Conservation (phyloP, 1,140 invertebrate genomes). For the Tetramorium simillimum region DNA sequence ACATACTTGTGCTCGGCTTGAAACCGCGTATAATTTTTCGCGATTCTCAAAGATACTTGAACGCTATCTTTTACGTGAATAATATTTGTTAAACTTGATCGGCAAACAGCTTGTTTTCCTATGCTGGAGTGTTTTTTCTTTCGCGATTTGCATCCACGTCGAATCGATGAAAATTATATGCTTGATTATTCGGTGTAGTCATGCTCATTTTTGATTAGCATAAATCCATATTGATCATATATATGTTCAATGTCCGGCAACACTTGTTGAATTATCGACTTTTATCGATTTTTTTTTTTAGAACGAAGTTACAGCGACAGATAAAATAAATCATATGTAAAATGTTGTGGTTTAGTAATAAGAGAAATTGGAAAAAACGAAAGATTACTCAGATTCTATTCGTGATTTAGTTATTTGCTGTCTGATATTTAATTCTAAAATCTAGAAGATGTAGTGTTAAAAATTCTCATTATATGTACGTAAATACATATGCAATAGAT, state of each 20-base stretch:
- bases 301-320: background rate
- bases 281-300: background rate
- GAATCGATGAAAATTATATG: background rate
- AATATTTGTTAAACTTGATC: conserved; percentile 2
- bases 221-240: background rate
- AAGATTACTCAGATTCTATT: background rate
- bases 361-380: background rate
- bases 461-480: background rate
- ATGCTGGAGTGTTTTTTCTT: background rate
- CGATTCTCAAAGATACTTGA: background rate
- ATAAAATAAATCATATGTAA: background rate
- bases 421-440: background rate
- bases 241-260: background rate
- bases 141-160: background rate
- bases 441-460: background rate
- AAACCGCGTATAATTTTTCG: background rate
- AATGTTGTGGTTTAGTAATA: background rate
- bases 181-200: background rate
- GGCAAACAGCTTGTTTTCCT: background rate
- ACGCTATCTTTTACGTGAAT: background rate
- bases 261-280: background rate
- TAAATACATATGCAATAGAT: background rate
- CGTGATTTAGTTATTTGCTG: background rate
- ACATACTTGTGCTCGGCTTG: background rate
- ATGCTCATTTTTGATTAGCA: background rate